Evolutionary conservation across 2,888 invertebrate genomes (phyloP), one percentile per base, ranked within the genome.

Genomic region (Carterocephalus palaemon): DNA sequence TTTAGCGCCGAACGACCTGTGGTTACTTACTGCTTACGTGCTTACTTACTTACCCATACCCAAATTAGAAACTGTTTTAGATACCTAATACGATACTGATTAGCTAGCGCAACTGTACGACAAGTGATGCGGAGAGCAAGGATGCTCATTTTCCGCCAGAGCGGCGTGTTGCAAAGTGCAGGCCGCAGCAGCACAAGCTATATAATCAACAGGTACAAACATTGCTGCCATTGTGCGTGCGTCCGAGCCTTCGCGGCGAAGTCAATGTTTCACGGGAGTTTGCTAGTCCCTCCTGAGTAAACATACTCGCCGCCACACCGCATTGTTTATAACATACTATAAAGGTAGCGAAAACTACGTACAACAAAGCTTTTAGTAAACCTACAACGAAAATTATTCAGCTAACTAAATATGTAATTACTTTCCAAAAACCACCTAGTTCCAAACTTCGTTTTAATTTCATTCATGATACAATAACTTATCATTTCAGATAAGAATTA

Each of bases 211-310:
- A 45, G 49, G 53, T 46, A 48, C 55, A 77, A 78, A 78, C 75
- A 76, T 51, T 61, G 61, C 54, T 62, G 66, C 72, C 59, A 78
- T 80, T 80, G 80, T 82, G 76, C 79, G 75, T 75, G 75, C 63
- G 63, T 63, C 6, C 3, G 60, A 62, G 61, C 65, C 63, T 70
- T 64, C 61, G 60, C 64, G 62, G 59, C 63, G 60, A 56, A 59
- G 64, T 62, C 70, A 62, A 65, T 71, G 74, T 75, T 75, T 68
- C 69, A 70, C 63, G 56, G 53, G 58, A 70, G 73, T 70, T 70
- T 65, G 70, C 64, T 64, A 66, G 67, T 66, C 57, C 62, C 67
- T 28, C 65, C 67, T 61, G 64, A 70, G 67, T 74, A 72, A 76
- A 80, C 79, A 76, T 59, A 48, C 69, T 56, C 58, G 60, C 59